Evolutionary conservation across 2,113 vertebrate genomes (phyloP), one percentile per base, ranked within the genome.

Genomic region (Montifringilla adamsi): DNA sequence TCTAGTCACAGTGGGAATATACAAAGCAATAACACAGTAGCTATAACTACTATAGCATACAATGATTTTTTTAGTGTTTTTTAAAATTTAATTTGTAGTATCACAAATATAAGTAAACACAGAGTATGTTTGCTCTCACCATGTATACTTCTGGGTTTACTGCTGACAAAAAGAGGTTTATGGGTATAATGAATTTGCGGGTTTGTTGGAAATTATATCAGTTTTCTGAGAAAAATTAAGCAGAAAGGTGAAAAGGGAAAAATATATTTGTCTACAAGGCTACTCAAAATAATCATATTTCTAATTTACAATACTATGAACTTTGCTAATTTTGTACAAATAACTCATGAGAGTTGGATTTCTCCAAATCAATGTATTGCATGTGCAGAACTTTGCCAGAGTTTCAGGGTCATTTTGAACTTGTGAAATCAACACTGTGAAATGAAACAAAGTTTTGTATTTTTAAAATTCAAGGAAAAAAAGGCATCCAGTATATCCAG

Each of bases 381-480:
- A 35, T 0, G 0, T n/a, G 43, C 46, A 59, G 64, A 91, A 46
- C n/a, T 77, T 75, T 18, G 64, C 10, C 58, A 67, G 68, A 55
- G 60, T 66, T 92, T 82, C 81, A 24, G 41, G 37, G 47, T 43
- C 3, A 15, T 80, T 88, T 91, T 68, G 49, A 91, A 67, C 35
- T 70, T 46, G 9, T 44, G 26, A 53, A 73, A 58, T 46, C n/a
- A 79, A 49, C 83, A 47, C 39, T 83, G 43, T 84, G 87, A 94
- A 78, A 76, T 63, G 46, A 84, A 59, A 83, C 15, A 55, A 62
- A 35, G 0, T 35, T 64, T 39, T 55, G 4, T 52, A 41, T 37
- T 89, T 94, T 67, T 81, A n/a, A 95, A 86, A 76, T 93, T 62
- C 10, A n/a, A 87, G 77, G 74, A 73, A 95, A 81, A 28, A n/a